These are phyloP conservation scores for Oncorhynchus nerka DNA, from an alignment of 2,113 vertebrate species.

Conservation along the genomic window DNA sequence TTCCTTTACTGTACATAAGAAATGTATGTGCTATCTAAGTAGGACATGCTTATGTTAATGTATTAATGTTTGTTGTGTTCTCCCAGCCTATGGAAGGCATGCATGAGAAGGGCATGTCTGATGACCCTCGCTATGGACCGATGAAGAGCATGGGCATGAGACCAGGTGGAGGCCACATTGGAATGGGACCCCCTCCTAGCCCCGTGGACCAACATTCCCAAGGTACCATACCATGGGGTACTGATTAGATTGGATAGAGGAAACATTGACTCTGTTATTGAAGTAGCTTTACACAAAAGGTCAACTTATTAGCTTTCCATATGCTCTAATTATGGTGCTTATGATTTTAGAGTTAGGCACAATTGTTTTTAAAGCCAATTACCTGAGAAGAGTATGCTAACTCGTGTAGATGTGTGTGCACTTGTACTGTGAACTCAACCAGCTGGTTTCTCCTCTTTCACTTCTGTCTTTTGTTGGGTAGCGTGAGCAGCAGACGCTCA, in stretches of 20 bases:
- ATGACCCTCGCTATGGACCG: conserved; percentile 88
- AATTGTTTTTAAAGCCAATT: too few species aligned
- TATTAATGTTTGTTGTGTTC: conserved; percentile 3
- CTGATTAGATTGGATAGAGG: neutral
- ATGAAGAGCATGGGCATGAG: conserved; percentile 94
- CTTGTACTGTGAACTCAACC: conserved; percentile 36
- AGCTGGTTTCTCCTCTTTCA: conserved; percentile 53
- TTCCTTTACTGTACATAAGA: too few species aligned
- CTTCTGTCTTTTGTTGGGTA: conserved; percentile 25
- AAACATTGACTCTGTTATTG: too few species aligned
- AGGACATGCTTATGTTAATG: neutral
- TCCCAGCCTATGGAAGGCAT: conserved; percentile 88
- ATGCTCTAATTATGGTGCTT: too few species aligned
- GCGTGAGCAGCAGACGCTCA: conserved; percentile 14
- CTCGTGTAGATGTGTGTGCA: neutral
- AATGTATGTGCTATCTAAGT: too few species aligned
- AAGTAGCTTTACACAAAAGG: too few species aligned
- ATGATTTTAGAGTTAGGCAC: too few species aligned
- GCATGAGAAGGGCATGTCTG: conserved; percentile 88
- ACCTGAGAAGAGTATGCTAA: too few species aligned
- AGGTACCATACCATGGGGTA: conserved; percentile 68
- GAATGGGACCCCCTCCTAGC: conserved; percentile 94
- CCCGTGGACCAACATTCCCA: conserved; percentile 99
- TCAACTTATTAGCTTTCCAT: too few species aligned
- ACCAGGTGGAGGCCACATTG: conserved; percentile 75